Percentiles rank a stretch among this genome's conserved stretches.
These are phyloP conservation scores for Epinephelus cyanopodus DNA, from an alignment of 2,113 vertebrate genomes.

Conservation along the genomic window DNA sequence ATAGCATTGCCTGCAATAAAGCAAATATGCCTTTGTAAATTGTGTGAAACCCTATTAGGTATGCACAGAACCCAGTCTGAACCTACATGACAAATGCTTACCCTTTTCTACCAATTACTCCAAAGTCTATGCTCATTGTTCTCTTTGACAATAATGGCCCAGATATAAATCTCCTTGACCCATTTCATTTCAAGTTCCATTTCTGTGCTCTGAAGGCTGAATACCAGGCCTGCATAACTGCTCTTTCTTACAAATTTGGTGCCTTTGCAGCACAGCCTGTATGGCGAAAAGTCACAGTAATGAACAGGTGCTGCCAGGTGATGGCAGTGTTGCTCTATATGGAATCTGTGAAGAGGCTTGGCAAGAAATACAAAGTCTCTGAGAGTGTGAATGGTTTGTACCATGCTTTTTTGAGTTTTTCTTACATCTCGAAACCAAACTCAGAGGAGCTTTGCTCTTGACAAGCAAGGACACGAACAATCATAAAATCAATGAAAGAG, in stretches of 20 bases:
- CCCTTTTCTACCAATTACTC: slow-evolving; percentile 73
- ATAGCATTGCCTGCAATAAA: slow-evolving; percentile 38
- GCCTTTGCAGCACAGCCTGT: slow-evolving; percentile 33
- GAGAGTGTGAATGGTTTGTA: neutral
- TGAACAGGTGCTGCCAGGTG: slow-evolving; percentile 55
- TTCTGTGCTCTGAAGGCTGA: slow-evolving; percentile 38
- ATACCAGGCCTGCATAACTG: slow-evolving; percentile 29
- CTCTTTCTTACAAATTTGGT: slow-evolving; percentile 50
- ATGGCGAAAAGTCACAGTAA: neutral
- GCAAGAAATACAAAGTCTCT: neutral
- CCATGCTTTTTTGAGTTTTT: slow-evolving; percentile 29
- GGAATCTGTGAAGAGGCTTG: neutral
- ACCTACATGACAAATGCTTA: slow-evolving; percentile 68
- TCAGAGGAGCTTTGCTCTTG: slow-evolving; percentile 53
- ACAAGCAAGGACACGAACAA: slow-evolving; percentile 69
- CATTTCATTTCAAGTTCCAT: slow-evolving; percentile 67
- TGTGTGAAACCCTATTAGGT: slow-evolving; percentile 62
- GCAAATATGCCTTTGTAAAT: slow-evolving; percentile 54
- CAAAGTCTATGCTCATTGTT: slow-evolving; percentile 67
- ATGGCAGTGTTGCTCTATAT: slow-evolving; percentile 81
- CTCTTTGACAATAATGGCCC: slow-evolving; percentile 71
- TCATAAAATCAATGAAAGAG: slow-evolving; percentile 67
- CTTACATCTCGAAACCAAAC: slow-evolving; percentile 57
- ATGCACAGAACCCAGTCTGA: slow-evolving; percentile 56
- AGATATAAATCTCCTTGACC: slow-evolving; percentile 81